Evolutionary conservation across 30 jellyfish, hydroid and myxozoan species (phyloP), one percentile per base, ranked within the genome.

Genomic region (Clytia hemisphaerica): DNA sequence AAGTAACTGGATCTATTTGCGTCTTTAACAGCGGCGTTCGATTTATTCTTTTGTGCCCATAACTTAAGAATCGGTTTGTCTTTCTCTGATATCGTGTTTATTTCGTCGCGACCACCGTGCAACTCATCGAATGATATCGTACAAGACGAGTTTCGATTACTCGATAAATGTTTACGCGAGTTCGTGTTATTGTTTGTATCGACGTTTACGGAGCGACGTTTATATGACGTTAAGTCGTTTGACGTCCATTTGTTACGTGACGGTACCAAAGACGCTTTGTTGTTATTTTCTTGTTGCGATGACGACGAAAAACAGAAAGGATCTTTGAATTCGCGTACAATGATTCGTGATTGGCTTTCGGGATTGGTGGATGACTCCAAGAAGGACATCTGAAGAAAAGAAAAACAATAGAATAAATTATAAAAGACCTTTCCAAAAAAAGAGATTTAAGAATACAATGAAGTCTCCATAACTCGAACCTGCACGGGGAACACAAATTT

Each of bases 361-460:
- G 37, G 19, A 57, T 21, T 57, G 38, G n/a, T n/a, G n/a, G n/a
- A n/a, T n/a, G 53, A 7, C 42, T 57, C 70, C 70, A 57, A 33
- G 30, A 57, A 57, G 25, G 70, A 57, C 70, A 57, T 57, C 70
- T 57, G 30, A n/a, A 30, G 30, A 57, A 57, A 26, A 57, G n/a
- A n/a, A n/a, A n/a, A n/a, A n/a, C n/a, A n/a, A n/a, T n/a, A n/a
- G n/a, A n/a, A n/a, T n/a, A n/a, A n/a, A n/a, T n/a, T n/a, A n/a
- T n/a, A n/a, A n/a, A n/a, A n/a, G n/a, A n/a, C n/a, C n/a, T n/a
- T n/a, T n/a, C n/a, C n/a, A n/a, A n/a, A n/a, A n/a, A n/a, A n/a
- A n/a, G n/a, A n/a, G n/a, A n/a, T n/a, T n/a, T n/a, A n/a, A n/a
- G n/a, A n/a, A n/a, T n/a, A n/a, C n/a, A n/a, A n/a, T n/a, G n/a